Base-by-base conservation (phyloP, 2,797 vertebrate genomes). In the Crenuchus spilurus region DNA sequence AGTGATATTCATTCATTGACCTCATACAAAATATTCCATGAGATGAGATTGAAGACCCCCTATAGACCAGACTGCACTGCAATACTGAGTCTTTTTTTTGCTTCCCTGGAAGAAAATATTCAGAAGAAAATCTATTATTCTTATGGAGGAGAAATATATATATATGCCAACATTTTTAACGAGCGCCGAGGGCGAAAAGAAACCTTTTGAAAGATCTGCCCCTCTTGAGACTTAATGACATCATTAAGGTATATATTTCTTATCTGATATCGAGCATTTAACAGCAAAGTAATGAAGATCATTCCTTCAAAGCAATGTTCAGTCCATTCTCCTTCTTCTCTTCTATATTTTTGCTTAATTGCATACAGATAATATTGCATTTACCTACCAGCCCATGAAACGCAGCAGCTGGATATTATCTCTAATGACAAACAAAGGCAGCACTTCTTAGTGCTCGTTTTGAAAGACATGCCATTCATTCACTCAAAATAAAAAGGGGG, bases 401-500 rank as follows among this genome's bases (percentile, higher is more conserved):
- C 85, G 84, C 81, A 84, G 81, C 70, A 69, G 77, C 46, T 73
- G 82, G 86, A 86, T 81, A 86, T 77, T 78, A 67, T 39, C 69
- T 35, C 46, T 42, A 33, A 18, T 62, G 65, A 26, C 48, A 62
- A 70, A 44, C 28, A 22, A 48, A 24, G n/a, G 49, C 37, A 18
- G 49, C 26, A 37, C n/a, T 35, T 54, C 20, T 8, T 67, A 28
- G 20, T 37, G 28, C 39, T 70, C 37, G 1, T 33, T 75, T 52
- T 55, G 24, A 61, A 68, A 74, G 22, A 41, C 20, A n/a, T 81
- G 84, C 82, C 84, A 84, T 79, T 80, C 80, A 55, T 86, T 88
- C 86, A 87, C 85, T 87, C 89, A 86, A 88, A 88, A 91, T 88
- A 84, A 88, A 88, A 84, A 84, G 41, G 64, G 78, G 86, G 80